Conservation (phyloP, 2,113 vertebrate genomes). For the Circaetus gallicus region DNA sequence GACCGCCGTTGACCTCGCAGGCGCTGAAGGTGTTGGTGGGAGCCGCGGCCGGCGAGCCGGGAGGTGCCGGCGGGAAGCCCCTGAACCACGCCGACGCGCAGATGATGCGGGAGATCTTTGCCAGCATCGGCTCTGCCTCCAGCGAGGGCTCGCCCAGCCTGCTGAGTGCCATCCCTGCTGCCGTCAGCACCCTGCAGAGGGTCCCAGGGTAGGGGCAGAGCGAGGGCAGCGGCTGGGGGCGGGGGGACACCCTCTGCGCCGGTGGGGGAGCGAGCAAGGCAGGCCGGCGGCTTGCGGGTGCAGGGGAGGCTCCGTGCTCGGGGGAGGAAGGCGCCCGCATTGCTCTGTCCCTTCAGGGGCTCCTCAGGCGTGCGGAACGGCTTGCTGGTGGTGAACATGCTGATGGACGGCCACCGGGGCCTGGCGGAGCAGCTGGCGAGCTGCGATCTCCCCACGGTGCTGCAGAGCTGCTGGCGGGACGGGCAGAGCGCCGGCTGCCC, state of each 20-base stretch:
- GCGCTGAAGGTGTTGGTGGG: conserved; percentile 88
- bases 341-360: conserved; percentile 68
- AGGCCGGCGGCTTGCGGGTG: neutral
- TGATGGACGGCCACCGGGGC: conserved; percentile 85
- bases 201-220: neutral
- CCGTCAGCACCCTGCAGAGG: too few species aligned
- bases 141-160: conserved; percentile 77
- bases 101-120: conserved; percentile 93
- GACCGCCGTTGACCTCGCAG: conserved; percentile 53
- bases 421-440: conserved; percentile 87
- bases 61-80: conserved; percentile 53
- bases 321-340: neutral
- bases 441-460: conserved; percentile 71
- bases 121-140: conserved; percentile 92
- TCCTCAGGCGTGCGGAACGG: conserved; percentile 82
- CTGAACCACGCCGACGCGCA: conserved; percentile 82
- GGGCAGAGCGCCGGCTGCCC: conserved; percentile 53
- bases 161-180: conserved; percentile 36
- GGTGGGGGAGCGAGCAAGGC: neutral
- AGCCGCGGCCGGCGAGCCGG: conserved; percentile 78
- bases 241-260: rapidly evolving
- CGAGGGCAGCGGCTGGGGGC: rapidly evolving
- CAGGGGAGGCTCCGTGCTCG: neutral
- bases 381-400: conserved; percentile 84
- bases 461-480: conserved; percentile 75